Evolutionary conservation across 2,797 vertebrate genomes (phyloP).

Genomic region (Molossus alvarezi): DNA sequence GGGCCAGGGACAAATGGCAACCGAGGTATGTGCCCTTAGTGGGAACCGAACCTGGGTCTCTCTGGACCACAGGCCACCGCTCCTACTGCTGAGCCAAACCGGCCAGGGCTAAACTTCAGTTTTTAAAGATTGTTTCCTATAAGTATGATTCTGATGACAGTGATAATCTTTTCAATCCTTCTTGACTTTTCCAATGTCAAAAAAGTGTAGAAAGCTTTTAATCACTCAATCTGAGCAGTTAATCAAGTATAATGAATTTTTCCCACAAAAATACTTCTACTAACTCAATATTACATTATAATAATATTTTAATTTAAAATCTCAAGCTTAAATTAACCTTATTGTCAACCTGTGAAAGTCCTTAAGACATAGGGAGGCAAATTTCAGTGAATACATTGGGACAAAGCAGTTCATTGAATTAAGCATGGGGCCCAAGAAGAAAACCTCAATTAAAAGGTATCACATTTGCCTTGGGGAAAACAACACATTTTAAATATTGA

Average conservation of each 20-base stretch:
- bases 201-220: conserved; percentile 30
- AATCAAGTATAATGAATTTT: not conserved
- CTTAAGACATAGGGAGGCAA: not conserved
- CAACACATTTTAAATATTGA: not conserved
- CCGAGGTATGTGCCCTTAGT: too few species aligned
- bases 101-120: not conserved
- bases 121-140: conserved; percentile 22
- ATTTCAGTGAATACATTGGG: not conserved
- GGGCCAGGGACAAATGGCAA: too few species aligned
- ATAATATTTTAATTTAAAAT: not conserved
- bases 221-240: not conserved
- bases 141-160: not conserved
- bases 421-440: not conserved
- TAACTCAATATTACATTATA: conserved; percentile 17
- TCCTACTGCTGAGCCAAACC: too few species aligned
- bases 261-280: not conserved
- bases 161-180: not conserved
- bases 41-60: too few species aligned
- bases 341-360: not conserved
- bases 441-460: not conserved
- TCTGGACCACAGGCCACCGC: too few species aligned
- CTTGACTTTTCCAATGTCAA: not conserved
- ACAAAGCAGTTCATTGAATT: not conserved
- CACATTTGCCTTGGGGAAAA: not conserved
- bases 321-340: not conserved